Evolutionary conservation across 2,888 invertebrate genomes (phyloP).

Genomic region (Leucoma salicis): DNA sequence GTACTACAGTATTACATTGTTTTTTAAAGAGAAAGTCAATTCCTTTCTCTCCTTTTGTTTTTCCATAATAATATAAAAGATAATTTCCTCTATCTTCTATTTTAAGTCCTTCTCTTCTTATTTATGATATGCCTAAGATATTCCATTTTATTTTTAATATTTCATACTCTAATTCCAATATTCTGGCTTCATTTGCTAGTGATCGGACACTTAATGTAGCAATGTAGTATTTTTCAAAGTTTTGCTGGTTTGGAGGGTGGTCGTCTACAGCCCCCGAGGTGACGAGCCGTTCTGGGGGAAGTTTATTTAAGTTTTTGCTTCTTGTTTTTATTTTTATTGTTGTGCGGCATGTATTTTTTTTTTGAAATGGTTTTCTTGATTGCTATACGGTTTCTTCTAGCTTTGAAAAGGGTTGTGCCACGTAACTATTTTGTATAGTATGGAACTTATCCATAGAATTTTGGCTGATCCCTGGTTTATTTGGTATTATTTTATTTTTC

Average conservation of each 20-base stretch:
- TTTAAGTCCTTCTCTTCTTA: background rate
- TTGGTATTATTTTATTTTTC: too few species aligned
- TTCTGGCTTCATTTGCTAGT: background rate
- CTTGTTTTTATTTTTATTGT: too few species aligned
- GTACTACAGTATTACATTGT: background rate
- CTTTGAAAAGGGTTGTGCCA: too few species aligned
- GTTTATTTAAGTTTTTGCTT: too few species aligned
- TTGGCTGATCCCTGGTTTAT: too few species aligned
- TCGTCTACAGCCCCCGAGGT: background rate
- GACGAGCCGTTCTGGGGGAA: too few species aligned
- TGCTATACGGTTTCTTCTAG: too few species aligned
- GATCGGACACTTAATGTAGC: background rate
- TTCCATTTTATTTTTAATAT: background rate
- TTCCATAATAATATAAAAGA: background rate
- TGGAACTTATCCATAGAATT: too few species aligned
- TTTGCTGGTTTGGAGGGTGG: background rate
- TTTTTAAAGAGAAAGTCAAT: background rate
- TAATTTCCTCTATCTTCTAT: background rate
- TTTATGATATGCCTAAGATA: background rate
- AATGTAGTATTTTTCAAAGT: background rate
- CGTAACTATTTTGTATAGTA: too few species aligned
- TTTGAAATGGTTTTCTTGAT: too few species aligned
- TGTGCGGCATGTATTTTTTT: too few species aligned
- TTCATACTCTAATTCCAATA: background rate
- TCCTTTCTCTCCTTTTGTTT: background rate